Conservation (phyloP, 2,797 vertebrate genomes). For the Anas georgica region DNA sequence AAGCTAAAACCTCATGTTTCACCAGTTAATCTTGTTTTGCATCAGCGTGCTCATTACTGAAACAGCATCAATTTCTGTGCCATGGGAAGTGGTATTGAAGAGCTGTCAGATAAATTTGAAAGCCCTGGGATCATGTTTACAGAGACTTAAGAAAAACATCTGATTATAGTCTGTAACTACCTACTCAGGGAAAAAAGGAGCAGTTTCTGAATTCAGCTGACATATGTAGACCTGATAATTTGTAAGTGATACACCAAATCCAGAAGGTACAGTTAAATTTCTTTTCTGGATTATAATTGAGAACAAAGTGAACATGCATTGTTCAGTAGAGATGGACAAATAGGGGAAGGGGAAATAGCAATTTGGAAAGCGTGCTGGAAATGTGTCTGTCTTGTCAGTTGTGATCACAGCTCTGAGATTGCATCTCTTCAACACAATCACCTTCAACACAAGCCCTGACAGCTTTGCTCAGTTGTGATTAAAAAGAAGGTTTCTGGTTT, state of each 20-base stretch:
- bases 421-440: background rate
- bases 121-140: background rate
- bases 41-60: conserved; percentile 19
- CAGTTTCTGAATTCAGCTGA: conserved; percentile 14
- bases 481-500: background rate
- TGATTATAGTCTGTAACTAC: background rate
- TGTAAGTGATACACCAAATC: background rate
- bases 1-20: conserved; percentile 29
- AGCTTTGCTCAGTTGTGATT: background rate
- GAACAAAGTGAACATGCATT: background rate
- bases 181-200: background rate
- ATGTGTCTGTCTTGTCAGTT: background rate
- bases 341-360: background rate
- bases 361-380: background rate
- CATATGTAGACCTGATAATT: background rate
- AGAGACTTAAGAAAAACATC: background rate
- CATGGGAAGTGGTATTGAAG: background rate
- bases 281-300: background rate
- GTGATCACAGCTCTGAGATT: background rate
- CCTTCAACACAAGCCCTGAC: background rate
- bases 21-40: conserved; percentile 52
- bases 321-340: background rate
- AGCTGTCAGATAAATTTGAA: conserved; percentile 31
- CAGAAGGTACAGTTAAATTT: background rate
- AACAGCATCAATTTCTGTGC: conserved; percentile 23